Conservation (phyloP, 2,113 vertebrate genomes). For the Excalfactoria chinensis region DNA sequence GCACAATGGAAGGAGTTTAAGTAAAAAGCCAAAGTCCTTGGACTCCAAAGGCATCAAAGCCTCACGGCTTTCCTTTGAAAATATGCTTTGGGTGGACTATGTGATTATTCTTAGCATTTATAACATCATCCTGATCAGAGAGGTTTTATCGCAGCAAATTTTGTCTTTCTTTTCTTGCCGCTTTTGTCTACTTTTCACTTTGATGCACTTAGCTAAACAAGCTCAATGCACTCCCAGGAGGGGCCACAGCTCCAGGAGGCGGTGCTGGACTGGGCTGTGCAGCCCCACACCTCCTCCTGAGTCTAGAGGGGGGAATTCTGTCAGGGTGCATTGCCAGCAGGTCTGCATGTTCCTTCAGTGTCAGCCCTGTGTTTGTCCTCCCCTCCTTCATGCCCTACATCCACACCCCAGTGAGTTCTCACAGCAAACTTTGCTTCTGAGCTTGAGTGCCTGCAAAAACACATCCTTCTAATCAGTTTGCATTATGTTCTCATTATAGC, state of each 20-base stretch:
- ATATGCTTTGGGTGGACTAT: conserved; percentile 18
- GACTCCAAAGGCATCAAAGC: conserved; percentile 60
- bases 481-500: fast-evolving
- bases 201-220: conserved; percentile 36
- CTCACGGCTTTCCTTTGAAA: conserved; percentile 58
- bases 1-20: conserved; percentile 39
- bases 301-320: not conserved
- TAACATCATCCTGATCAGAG: conserved; percentile 5
- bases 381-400: not conserved
- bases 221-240: not conserved
- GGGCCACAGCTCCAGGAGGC: not conserved
- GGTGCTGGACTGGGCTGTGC: not conserved
- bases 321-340: not conserved
- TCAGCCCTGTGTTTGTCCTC: not conserved
- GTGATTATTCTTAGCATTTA: conserved; percentile 39
- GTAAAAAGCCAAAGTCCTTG: conserved; percentile 25
- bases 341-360: not conserved
- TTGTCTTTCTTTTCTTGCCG: conserved; percentile 18
- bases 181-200: not conserved
- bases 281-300: not conserved
- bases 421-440: not conserved
- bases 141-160: conserved; percentile 46
- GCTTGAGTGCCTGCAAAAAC: not conserved
- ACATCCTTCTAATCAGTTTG: not conserved
- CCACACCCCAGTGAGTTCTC: not conserved